These are phyloP conservation scores for Arenaria interpres DNA, from an alignment of 2,113 vertebrate species.

Conservation along the genomic window DNA sequence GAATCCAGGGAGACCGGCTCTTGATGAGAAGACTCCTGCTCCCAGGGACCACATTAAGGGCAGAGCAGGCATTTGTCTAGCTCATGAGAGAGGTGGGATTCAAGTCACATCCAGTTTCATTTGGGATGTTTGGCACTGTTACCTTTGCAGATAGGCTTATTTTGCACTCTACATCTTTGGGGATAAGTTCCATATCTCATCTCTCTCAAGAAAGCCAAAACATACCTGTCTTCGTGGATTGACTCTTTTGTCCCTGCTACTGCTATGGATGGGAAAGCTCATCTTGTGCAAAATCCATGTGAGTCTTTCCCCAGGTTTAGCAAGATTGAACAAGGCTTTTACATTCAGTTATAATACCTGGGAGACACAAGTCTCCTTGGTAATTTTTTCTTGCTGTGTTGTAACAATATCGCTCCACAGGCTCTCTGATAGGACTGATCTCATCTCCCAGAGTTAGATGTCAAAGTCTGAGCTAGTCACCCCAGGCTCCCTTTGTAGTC, in stretches of 20 bases:
- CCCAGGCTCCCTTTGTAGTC: constrained; percentile 53
- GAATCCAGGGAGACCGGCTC: constrained; percentile 40
- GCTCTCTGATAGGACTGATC: constrained; percentile 45
- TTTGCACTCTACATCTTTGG: neutral
- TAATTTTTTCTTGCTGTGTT: neutral
- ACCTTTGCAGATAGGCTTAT: neutral
- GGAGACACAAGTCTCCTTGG: neutral
- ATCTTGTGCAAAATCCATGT: neutral
- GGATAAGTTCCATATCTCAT: neutral
- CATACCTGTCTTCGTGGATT: neutral
- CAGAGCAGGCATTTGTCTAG: neutral
- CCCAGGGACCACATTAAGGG: neutral
- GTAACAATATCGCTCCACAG: neutral
- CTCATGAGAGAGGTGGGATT: neutral
- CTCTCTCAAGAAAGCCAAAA: neutral
- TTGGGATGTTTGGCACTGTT: neutral
- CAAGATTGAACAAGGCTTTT: neutral
- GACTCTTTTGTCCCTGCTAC: neutral
- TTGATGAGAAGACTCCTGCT: constrained; percentile 3
- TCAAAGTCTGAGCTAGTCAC: constrained; percentile 50
- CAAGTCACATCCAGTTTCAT: neutral
- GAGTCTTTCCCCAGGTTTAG: neutral
- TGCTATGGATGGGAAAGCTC: neutral
- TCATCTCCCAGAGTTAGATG: constrained; percentile 47
- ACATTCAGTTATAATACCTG: neutral